phyloP scores from a whole-genome alignment of 1,140 invertebrate genomes.

The Rhyacophila brunnea region DNA sequence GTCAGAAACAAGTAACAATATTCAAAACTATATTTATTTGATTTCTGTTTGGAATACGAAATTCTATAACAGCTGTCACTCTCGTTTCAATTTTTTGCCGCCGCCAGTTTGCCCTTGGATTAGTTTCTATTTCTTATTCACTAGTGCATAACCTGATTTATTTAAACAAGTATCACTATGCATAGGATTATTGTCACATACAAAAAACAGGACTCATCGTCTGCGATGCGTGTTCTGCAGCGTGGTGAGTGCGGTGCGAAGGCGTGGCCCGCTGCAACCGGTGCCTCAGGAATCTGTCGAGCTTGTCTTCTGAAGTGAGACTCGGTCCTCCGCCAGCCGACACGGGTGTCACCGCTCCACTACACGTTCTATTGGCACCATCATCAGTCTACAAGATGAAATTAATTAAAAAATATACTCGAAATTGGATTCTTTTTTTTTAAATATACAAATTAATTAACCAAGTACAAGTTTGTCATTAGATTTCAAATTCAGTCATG shows the following conservation, averaged over 20 bases:
- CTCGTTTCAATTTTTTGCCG: too few relatives aligned
- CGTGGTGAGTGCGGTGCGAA: slow-evolving; percentile 35
- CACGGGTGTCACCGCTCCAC: slow-evolving; percentile 12
- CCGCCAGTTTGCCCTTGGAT: too few relatives aligned
- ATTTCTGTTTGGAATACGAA: too few relatives aligned
- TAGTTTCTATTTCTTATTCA: too few relatives aligned
- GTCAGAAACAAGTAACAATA: too few relatives aligned
- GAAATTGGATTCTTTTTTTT: slow-evolving; percentile 2
- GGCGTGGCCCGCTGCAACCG: slow-evolving; percentile 43
- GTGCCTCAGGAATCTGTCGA: slow-evolving; percentile 48
- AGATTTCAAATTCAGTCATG: too few relatives aligned
- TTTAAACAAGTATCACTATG: too few relatives aligned
- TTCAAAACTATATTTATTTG: too few relatives aligned
- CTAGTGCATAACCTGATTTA: too few relatives aligned
- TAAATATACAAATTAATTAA: too few relatives aligned
- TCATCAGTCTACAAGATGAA: slow-evolving; percentile 65
- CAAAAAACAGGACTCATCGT: slow-evolving; percentile 50
- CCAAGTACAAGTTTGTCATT: too few relatives aligned
- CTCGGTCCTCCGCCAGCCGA: background rate
- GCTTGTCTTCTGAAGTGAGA: slow-evolving; percentile 44
- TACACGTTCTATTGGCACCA: slow-evolving; percentile 40
- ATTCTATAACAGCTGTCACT: too few relatives aligned
- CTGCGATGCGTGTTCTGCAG: slow-evolving; percentile 47
- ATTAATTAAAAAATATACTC: slow-evolving; percentile 11
- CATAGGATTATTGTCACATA: slow-evolving; percentile 36